These are phyloP conservation scores for Peromyscus nudipes DNA, from an alignment of 2,797 vertebrate genomes.

Conservation along the genomic window DNA sequence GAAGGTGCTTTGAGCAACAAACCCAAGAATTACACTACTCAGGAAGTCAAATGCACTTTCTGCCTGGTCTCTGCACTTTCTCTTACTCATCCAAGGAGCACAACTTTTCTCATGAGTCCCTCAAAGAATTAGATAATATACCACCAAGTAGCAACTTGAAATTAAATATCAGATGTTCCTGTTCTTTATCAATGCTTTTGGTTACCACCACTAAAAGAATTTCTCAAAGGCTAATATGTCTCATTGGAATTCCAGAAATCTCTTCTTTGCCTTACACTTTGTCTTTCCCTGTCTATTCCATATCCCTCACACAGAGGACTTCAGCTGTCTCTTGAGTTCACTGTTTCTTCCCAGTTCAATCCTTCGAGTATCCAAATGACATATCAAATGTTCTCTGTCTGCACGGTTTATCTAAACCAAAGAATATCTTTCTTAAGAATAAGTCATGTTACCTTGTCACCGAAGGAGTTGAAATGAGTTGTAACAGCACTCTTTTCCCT, in stretches of 20 bases:
- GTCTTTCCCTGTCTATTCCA: fast-evolving
- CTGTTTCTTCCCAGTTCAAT: not conserved
- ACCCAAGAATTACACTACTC: not conserved
- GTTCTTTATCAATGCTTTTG: not conserved
- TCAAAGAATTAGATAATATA: not conserved
- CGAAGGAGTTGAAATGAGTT: not conserved
- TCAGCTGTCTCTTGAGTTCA: not conserved
- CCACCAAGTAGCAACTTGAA: conserved; percentile 11
- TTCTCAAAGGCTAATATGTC: not conserved
- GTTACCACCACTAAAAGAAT: not conserved
- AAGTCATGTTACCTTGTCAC: not conserved
- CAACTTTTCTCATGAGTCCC: not conserved
- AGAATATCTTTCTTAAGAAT: not conserved
- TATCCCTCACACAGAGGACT: not conserved
- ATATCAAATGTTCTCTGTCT: conserved; percentile 19
- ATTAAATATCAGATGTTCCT: not conserved
- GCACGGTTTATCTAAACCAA: conserved; percentile 53
- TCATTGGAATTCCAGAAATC: not conserved
- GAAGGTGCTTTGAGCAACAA: not conserved
- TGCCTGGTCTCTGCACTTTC: not conserved
- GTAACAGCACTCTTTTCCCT: not conserved
- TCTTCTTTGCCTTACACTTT: not conserved
- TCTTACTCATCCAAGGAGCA: not conserved
- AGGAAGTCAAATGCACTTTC: not conserved
- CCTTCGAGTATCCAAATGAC: not conserved